Conservation (phyloP, 2,797 vertebrate species). For the Coregonus sp. region DNA sequence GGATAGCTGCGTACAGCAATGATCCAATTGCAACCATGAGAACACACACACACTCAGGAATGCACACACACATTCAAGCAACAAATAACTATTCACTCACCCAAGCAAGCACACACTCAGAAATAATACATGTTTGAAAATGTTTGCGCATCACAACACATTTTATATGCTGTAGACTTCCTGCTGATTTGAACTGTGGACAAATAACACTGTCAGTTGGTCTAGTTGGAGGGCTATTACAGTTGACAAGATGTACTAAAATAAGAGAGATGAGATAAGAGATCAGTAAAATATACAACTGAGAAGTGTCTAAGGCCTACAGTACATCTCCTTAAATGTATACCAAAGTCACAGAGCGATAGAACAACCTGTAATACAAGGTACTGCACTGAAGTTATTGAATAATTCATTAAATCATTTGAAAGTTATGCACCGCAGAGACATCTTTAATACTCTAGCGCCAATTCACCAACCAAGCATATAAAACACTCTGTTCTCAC, state of each 20-base stretch:
- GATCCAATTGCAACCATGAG: slow-evolving; percentile 64
- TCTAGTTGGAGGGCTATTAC: background rate
- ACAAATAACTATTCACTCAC: too few species aligned
- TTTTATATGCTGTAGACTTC: too few species aligned
- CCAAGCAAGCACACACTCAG: slow-evolving; percentile 21
- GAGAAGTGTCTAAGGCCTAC: background rate
- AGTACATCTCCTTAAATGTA: background rate
- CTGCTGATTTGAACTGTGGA: too few species aligned
- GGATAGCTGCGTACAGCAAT: slow-evolving; percentile 61
- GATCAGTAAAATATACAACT: background rate
- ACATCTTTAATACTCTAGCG: background rate
- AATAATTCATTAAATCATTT: background rate
- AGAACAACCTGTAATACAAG: slow-evolving; percentile 1
- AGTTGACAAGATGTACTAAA: background rate
- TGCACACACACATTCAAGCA: slow-evolving; percentile 12
- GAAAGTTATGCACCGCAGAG: background rate
- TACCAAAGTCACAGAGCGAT: background rate
- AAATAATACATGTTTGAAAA: slow-evolving; percentile 14
- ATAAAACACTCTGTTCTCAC: background rate
- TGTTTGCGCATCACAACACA: too few species aligned
- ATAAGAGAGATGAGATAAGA: background rate
- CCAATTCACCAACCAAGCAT: background rate
- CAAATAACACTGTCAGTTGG: too few species aligned
- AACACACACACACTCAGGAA: slow-evolving; percentile 26
- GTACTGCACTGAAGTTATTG: background rate